Evolutionary conservation across 2,113 vertebrate species (phyloP).

Genomic region (Zosterops borbonicus): DNA sequence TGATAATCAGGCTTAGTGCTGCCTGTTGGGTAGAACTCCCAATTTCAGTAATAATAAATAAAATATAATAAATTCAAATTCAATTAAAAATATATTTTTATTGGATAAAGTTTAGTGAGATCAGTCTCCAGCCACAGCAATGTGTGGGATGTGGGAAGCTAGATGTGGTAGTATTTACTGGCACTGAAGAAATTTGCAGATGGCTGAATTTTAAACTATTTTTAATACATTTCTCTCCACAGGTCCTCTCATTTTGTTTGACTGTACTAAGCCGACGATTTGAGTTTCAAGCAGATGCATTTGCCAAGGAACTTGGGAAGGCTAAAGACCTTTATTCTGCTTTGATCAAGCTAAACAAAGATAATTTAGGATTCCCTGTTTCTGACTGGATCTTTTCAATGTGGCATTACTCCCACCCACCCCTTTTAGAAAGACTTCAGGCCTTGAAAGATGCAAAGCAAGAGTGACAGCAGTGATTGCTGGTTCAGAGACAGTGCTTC

Average conservation of each 20-base stretch:
- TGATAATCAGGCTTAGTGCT: neutral
- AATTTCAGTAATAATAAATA: neutral
- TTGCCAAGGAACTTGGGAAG: constrained; percentile 90
- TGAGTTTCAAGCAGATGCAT: constrained; percentile 98
- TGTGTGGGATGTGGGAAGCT: neutral
- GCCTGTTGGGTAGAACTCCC: neutral
- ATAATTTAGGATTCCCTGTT: constrained; percentile 97
- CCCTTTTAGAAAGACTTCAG: constrained; percentile 94
- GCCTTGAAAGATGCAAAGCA: constrained; percentile 87
- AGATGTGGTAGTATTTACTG: neutral
- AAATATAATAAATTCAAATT: no score
- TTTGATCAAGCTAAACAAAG: constrained; percentile 97
- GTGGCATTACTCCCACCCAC: constrained; percentile 99
- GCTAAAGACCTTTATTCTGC: constrained; percentile 93
- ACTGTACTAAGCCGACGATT: constrained; percentile 95
- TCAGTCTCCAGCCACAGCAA: neutral
- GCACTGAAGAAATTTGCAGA: neutral
- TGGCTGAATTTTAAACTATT: neutral
- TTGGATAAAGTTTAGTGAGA: neutral
- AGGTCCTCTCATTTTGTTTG: constrained; percentile 96
- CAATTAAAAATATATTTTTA: no score
- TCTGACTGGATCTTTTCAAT: constrained; percentile 98
- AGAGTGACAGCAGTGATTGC: constrained; percentile 79
- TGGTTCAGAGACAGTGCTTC: constrained; percentile 30
- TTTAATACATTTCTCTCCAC: neutral